A percentile compares a stretch with the other conserved stretches of the same genome.
Conservation (phyloP, 2,888 invertebrate genomes). For the Trisateles emortualis region DNA sequence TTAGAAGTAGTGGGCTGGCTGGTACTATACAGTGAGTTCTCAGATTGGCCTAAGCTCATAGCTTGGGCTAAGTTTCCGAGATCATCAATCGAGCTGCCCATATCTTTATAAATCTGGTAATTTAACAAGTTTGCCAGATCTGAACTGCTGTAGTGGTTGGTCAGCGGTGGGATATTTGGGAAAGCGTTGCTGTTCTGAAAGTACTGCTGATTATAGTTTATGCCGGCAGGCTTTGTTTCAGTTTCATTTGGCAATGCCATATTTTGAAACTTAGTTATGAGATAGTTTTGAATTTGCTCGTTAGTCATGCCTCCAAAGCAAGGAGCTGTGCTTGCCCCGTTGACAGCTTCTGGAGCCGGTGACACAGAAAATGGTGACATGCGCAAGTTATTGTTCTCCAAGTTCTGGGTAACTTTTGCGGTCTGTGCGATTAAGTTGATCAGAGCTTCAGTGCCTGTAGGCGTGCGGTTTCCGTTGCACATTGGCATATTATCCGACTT, state of each 20-base stretch:
- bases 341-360: conserved; percentile 54
- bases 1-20: conserved; percentile 82
- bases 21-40: conserved; percentile 69
- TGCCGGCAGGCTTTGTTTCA: conserved; percentile 44
- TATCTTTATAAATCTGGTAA: conserved; percentile 60
- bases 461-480: conserved; percentile 63
- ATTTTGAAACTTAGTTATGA: conserved; percentile 75
- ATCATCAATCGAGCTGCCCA: conserved; percentile 59
- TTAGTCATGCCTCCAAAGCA: conserved; percentile 71
- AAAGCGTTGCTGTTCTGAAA: conserved; percentile 79
- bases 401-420: conserved; percentile 57
- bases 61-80: conserved; percentile 62
- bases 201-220: conserved; percentile 70
- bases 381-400: conserved; percentile 71
- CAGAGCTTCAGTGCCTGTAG: conserved; percentile 60
- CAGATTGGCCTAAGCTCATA: conserved; percentile 74
- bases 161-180: conserved; percentile 75
- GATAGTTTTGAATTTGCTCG: conserved; percentile 76
- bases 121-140: conserved; percentile 67
- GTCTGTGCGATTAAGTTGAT: conserved; percentile 63
- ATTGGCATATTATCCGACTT: conserved; percentile 46
- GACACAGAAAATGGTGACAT: conserved; percentile 59
- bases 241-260: conserved; percentile 63
- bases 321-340: conserved; percentile 59
- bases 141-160: conserved; percentile 69